Percentiles rank a stretch among this genome's conserved stretches.
Conservation (phyloP, 2,113 vertebrate species). For the Arenaria interpres region DNA sequence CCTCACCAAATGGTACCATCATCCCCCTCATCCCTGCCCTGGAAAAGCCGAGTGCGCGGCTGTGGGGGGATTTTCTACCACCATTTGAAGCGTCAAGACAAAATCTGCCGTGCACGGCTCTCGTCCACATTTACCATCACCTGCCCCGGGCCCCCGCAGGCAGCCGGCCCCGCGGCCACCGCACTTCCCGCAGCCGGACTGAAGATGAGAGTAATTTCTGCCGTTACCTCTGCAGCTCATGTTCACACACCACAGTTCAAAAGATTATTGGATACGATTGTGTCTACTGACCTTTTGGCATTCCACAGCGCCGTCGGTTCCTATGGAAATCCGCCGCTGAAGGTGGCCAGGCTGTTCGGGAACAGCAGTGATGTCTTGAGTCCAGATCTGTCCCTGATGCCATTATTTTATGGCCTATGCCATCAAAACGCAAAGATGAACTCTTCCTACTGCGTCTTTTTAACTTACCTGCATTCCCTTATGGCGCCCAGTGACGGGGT, state of each 20-base stretch:
- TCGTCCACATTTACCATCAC: neutral
- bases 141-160: fast-evolving
- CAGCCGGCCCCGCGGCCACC: fast-evolving
- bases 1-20: too few species aligned
- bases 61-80: neutral
- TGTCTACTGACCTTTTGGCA: neutral
- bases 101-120: neutral
- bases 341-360: neutral
- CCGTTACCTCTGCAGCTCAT: neutral
- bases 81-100: neutral
- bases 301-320: fast-evolving
- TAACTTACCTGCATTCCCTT: neutral
- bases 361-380: neutral
- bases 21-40: fast-evolving
- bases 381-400: neutral
- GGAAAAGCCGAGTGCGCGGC: fast-evolving
- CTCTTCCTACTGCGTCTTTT: neutral
- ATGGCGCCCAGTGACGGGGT: neutral
- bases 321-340: neutral
- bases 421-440: neutral
- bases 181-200: fast-evolving
- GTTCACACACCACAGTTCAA: neutral
- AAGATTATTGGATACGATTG: neutral
- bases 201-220: neutral
- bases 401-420: neutral